These are phyloP conservation scores for Philypnodon macrostomus DNA, from an alignment of 2,797 vertebrate genomes.

Conservation along the genomic window DNA sequence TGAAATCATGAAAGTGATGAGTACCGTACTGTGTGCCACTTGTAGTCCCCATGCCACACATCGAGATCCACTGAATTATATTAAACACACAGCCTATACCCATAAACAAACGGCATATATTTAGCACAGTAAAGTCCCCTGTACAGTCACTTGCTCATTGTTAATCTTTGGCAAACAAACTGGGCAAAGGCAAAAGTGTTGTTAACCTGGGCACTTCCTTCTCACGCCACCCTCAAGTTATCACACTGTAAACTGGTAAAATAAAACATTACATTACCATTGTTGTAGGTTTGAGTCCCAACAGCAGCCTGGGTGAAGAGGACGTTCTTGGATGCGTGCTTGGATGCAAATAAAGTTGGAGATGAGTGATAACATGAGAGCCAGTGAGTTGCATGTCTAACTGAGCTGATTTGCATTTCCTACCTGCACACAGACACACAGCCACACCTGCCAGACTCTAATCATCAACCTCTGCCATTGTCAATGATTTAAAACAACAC, in stretches of 20 bases:
- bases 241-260: conserved; percentile 12
- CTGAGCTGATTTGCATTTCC: conserved; percentile 70
- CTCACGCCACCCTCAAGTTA: conserved; percentile 9
- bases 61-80: no score
- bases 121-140: no score
- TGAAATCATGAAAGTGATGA: no score
- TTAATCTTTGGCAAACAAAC: conserved; percentile 5
- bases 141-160: neutral
- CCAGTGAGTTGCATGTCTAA: conserved; percentile 27
- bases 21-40: no score
- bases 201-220: conserved; percentile 40
- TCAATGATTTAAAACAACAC: neutral
- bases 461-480: conserved; percentile 11
- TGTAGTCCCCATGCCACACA: no score
- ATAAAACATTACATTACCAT: conserved; percentile 66
- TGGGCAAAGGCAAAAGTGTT: neutral
- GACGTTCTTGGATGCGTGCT: conserved; percentile 41
- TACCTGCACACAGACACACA: conserved; percentile 31
- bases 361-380: conserved; percentile 23
- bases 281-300: conserved; percentile 30
- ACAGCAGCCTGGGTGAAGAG: conserved; percentile 50
- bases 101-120: no score
- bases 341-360: conserved; percentile 48
- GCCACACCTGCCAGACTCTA: conserved; percentile 36
- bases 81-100: no score